phyloP scores from a whole-genome alignment of 2,888 invertebrate genomes.

The Merodon equestris region DNA sequence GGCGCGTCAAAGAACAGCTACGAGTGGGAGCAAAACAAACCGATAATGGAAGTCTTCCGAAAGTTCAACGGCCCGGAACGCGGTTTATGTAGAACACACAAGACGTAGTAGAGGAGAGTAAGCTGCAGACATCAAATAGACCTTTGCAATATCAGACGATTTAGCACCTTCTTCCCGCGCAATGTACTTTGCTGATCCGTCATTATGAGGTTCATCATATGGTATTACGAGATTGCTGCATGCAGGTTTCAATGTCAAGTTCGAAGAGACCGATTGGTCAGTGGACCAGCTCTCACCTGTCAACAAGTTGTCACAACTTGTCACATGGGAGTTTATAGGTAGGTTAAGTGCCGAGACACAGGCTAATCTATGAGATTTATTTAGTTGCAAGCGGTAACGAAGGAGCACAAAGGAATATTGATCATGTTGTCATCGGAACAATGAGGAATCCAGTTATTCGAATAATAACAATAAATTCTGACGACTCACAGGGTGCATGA shows the following conservation, averaged over 20 bases:
- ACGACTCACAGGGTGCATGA: too few relatives aligned
- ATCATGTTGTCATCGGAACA: too few relatives aligned
- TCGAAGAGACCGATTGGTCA: slow-evolving; percentile 19
- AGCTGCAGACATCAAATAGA: neutral
- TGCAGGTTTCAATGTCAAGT: slow-evolving; percentile 39
- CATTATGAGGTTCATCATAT: too few relatives aligned
- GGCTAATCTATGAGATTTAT: slow-evolving; percentile 14
- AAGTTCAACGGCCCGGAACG: slow-evolving; percentile 45
- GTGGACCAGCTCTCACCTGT: neutral
- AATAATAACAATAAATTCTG: too few relatives aligned
- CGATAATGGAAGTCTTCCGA: slow-evolving; percentile 24
- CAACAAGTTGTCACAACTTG: slow-evolving; percentile 34
- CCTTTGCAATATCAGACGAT: slow-evolving; percentile 17
- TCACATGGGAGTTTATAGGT: neutral
- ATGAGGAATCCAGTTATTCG: too few relatives aligned
- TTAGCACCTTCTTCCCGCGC: slow-evolving; percentile 19
- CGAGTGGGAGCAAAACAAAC: slow-evolving; percentile 36
- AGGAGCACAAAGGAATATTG: too few relatives aligned
- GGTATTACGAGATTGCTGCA: too few relatives aligned
- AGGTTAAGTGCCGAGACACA: too few relatives aligned
- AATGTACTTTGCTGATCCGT: neutral
- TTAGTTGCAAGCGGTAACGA: neutral
- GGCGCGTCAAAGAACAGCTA: slow-evolving; percentile 26
- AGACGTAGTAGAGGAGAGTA: neutral
- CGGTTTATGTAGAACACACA: neutral